Conservation (phyloP, 2,888 invertebrate genomes). For the Drymonia ruficornis region DNA sequence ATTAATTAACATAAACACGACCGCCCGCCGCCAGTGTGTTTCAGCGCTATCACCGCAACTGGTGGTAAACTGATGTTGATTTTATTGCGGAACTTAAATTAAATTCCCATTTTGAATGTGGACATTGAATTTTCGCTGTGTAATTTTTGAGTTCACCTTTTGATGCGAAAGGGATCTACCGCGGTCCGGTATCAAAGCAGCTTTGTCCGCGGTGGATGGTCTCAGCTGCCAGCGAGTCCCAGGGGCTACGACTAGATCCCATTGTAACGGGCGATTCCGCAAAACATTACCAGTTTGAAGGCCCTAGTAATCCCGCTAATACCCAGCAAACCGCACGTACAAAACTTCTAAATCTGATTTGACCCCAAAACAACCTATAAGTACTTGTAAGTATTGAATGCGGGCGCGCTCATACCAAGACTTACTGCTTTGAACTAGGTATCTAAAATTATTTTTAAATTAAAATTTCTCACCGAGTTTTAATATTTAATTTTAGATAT, state of each 20-base stretch:
- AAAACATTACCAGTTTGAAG: constrained; percentile 55
- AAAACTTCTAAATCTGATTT: constrained; percentile 52
- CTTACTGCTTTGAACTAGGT: too few relatives aligned
- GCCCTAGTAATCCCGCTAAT: constrained; percentile 55
- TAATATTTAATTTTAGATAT: too few relatives aligned
- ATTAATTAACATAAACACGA: constrained; percentile 10
- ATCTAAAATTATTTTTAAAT: too few relatives aligned
- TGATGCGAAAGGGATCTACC: constrained; percentile 23
- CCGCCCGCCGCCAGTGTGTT: constrained; percentile 6
- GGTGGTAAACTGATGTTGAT: neutral
- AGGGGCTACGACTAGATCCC: constrained; percentile 42
- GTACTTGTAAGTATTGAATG: constrained; percentile 29
- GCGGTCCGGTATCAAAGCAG: constrained; percentile 45
- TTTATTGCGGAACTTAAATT: neutral
- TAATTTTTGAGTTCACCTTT: neutral
- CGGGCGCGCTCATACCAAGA: neutral
- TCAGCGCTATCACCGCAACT: constrained; percentile 2
- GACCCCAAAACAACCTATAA: constrained; percentile 38
- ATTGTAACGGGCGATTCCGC: constrained; percentile 47
- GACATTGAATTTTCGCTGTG: neutral
- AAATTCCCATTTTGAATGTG: neutral
- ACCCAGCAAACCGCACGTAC: constrained; percentile 57
- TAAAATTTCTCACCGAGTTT: too few relatives aligned
- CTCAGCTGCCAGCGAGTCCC: constrained; percentile 54
- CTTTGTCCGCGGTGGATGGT: constrained; percentile 34